phyloP scores from a whole-genome alignment of 2,888 invertebrate genomes.

The Heliconius charithonia region DNA sequence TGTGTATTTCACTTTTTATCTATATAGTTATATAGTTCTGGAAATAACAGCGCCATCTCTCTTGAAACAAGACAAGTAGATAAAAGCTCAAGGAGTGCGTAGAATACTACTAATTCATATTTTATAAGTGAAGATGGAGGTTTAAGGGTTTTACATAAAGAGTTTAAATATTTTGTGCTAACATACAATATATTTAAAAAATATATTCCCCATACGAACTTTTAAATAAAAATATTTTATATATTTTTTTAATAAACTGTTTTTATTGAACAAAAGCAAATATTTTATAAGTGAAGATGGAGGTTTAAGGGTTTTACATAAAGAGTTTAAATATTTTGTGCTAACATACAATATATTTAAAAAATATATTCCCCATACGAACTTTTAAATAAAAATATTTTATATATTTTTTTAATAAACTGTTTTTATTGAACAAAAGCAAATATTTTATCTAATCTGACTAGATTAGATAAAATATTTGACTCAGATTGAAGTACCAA shows the following conservation, averaged over 20 bases:
- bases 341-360: not conserved
- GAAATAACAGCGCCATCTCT: not conserved
- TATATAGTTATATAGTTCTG: not conserved
- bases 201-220: too few relatives aligned
- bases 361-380: too few relatives aligned
- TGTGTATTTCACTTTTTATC: not conserved
- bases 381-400: too few relatives aligned
- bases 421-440: too few relatives aligned
- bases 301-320: not conserved
- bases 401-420: too few relatives aligned
- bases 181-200: too few relatives aligned
- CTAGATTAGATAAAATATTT: too few relatives aligned
- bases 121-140: slow-evolving; percentile 7
- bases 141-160: not conserved
- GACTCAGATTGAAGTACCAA: too few relatives aligned
- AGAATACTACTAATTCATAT: not conserved
- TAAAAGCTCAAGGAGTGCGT: not conserved
- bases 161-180: not conserved
- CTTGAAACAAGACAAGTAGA: not conserved
- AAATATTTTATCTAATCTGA: too few relatives aligned
- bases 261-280: too few relatives aligned
- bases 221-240: too few relatives aligned
- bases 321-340: not conserved
- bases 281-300: slow-evolving; percentile 5
- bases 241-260: too few relatives aligned